Evolutionary conservation across 2,888 invertebrate genomes (phyloP).

Genomic region (Monochamus alternatus): DNA sequence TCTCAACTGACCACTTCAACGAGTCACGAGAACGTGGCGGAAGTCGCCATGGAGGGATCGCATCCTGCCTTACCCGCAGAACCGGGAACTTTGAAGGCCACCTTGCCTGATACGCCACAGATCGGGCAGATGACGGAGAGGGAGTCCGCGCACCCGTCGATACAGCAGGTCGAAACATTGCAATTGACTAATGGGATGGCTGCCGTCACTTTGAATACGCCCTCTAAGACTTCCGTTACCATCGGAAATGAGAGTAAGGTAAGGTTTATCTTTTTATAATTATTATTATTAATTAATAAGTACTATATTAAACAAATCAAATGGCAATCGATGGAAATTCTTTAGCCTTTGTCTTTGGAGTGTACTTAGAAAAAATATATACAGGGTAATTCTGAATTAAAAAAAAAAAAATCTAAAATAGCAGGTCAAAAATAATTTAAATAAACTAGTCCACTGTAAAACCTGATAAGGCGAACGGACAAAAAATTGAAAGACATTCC

Average conservation of each 20-base stretch:
- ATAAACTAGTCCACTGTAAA: too few species aligned
- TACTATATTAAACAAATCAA: too few species aligned
- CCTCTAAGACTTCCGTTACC: constrained; percentile 54
- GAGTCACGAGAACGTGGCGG: constrained; percentile 76
- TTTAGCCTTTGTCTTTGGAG: too few species aligned
- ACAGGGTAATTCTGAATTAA: too few species aligned
- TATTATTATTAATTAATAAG: too few species aligned
- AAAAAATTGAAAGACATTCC: too few species aligned
- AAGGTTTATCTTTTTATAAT: constrained; percentile 18
- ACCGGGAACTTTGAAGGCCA: constrained; percentile 92
- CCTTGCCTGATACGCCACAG: constrained; percentile 92
- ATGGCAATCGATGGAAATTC: too few species aligned
- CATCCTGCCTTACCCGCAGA: constrained; percentile 89
- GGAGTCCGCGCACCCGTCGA: constrained; percentile 88
- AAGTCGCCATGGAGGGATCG: constrained; percentile 87
- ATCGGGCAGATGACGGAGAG: constrained; percentile 82
- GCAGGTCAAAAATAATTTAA: too few species aligned
- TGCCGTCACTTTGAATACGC: constrained; percentile 64
- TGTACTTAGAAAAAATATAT: too few species aligned
- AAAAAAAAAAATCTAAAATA: too few species aligned
- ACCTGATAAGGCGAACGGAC: too few species aligned
- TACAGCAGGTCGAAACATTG: constrained; percentile 63
- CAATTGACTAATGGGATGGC: constrained; percentile 67
- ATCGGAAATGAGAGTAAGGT: constrained; percentile 49
- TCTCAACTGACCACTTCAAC: constrained; percentile 56